Evolutionary conservation across 1,140 invertebrate genomes (phyloP).

Genomic region (Drosophila erecta): DNA sequence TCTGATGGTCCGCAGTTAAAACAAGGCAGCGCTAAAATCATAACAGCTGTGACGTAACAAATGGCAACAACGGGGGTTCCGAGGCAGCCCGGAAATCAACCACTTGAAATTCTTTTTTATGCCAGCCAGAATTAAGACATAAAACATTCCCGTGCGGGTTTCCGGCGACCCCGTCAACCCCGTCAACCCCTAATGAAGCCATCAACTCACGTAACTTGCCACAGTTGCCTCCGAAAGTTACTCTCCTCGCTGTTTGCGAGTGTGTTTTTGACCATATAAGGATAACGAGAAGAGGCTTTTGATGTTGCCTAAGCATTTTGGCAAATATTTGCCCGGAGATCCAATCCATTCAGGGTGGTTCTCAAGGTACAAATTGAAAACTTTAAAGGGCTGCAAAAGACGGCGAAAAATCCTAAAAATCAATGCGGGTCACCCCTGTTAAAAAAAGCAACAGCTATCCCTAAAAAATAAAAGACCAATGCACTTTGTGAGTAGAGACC

Average conservation of each 20-base stretch:
- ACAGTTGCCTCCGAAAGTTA: slow-evolving; percentile 59
- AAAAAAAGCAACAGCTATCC: slow-evolving; percentile 50
- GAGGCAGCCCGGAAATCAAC: slow-evolving; percentile 44
- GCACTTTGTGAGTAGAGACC: slow-evolving; percentile 47
- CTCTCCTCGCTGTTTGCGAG: slow-evolving; percentile 36
- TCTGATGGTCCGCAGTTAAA: slow-evolving; percentile 47
- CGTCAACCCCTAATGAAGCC: slow-evolving; percentile 72
- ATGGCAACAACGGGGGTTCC: slow-evolving; percentile 53
- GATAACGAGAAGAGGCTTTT: slow-evolving; percentile 53
- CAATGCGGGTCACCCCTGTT: slow-evolving; percentile 70
- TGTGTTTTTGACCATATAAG: slow-evolving; percentile 72
- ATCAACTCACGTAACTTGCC: slow-evolving; percentile 63
- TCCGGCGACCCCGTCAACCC: slow-evolving; percentile 17
- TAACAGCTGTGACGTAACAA: slow-evolving; percentile 79
- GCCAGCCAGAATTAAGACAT: slow-evolving; percentile 71
- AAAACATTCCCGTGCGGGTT: slow-evolving; percentile 50
- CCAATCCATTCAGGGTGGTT: slow-evolving; percentile 39
- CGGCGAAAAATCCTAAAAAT: slow-evolving; percentile 47
- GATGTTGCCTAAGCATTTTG: slow-evolving; percentile 68
- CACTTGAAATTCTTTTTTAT: slow-evolving; percentile 73
- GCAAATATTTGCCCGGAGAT: slow-evolving; percentile 68
- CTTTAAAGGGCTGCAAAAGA: slow-evolving; percentile 54
- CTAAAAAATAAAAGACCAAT: slow-evolving; percentile 64
- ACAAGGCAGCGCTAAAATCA: slow-evolving; percentile 58
- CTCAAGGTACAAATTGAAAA: slow-evolving; percentile 30